A percentile compares a stretch with the other conserved stretches of the same genome.
phyloP scores from a whole-genome alignment of 2,113 vertebrate species.

The Toxostoma redivivum region DNA sequence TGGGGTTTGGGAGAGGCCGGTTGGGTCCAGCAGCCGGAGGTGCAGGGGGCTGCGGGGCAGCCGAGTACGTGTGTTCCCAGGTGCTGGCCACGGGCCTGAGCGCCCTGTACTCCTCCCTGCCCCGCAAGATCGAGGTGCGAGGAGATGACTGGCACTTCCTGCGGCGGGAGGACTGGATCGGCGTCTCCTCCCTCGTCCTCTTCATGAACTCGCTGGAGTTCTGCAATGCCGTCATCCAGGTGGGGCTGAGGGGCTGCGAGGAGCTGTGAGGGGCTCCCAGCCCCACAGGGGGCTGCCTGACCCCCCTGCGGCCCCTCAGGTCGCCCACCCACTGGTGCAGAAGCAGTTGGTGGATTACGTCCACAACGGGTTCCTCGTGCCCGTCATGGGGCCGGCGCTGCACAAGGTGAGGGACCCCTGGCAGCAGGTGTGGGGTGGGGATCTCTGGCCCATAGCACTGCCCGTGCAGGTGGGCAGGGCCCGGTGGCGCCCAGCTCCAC shows the following conservation, averaged over 20 bases:
- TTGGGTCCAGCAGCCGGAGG: not conserved
- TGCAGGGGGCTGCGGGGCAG: not conserved
- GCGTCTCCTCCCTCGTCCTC: constrained; percentile 87
- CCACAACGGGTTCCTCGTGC: constrained; percentile 94
- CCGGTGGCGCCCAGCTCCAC: fast-evolving
- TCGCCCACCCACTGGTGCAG: constrained; percentile 90
- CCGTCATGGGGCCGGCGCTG: constrained; percentile 92
- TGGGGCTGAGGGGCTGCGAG: not conserved
- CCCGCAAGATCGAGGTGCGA: constrained; percentile 91
- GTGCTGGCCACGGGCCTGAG: constrained; percentile 95
- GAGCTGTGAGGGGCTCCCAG: not conserved
- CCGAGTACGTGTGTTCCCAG: constrained; percentile 56
- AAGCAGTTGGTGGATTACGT: constrained; percentile 93
- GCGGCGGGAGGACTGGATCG: constrained; percentile 91
- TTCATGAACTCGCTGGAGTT: constrained; percentile 99
- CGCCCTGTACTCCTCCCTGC: constrained; percentile 94
- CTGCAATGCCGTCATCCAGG: constrained; percentile 95
- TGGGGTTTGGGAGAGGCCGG: not conserved
- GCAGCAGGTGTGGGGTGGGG: not conserved
- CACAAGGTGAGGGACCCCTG: constrained; percentile 82
- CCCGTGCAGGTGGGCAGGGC: fast-evolving
- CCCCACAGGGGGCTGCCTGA: not conserved
- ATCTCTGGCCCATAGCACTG: not conserved
- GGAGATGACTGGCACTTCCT: constrained; percentile 96
- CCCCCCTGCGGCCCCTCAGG: constrained; percentile 44